phyloP scores from a whole-genome alignment of 2,797 vertebrate genomes.

The Malacoraja senta region DNA sequence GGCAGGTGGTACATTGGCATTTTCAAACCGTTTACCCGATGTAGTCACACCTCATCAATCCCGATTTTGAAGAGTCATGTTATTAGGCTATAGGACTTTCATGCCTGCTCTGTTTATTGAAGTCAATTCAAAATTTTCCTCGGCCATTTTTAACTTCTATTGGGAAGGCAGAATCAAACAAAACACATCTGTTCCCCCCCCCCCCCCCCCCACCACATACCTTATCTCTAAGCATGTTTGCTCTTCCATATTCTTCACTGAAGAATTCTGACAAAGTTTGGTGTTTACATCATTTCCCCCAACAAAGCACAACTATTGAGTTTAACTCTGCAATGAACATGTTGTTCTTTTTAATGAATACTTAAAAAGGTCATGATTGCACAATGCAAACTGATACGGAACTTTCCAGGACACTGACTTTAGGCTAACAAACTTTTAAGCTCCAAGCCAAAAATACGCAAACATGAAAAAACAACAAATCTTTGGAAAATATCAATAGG shows the following conservation, averaged over 20 bases:
- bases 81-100: neutral
- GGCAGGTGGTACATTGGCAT: constrained; percentile 4
- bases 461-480: neutral
- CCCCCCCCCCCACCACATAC: neutral
- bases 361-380: neutral
- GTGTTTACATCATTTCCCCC: neutral
- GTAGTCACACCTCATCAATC: constrained; percentile 4
- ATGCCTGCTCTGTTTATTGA: neutral
- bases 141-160: neutral
- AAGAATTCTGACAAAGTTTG: neutral
- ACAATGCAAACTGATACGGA: neutral
- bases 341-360: neutral
- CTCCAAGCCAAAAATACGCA: neutral
- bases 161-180: neutral
- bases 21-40: constrained; percentile 15
- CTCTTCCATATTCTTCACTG: neutral
- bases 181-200: neutral
- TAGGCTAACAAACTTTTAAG: neutral
- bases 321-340: neutral
- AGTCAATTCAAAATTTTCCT: neutral
- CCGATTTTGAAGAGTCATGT: constrained; percentile 16
- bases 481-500: neutral
- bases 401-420: neutral
- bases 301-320: neutral
- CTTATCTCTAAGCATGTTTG: neutral